A percentile compares a stretch with the other conserved stretches of the same genome.
phyloP scores from a whole-genome alignment of 2,888 invertebrate genomes.

The Schrankia costaestrigalis region DNA sequence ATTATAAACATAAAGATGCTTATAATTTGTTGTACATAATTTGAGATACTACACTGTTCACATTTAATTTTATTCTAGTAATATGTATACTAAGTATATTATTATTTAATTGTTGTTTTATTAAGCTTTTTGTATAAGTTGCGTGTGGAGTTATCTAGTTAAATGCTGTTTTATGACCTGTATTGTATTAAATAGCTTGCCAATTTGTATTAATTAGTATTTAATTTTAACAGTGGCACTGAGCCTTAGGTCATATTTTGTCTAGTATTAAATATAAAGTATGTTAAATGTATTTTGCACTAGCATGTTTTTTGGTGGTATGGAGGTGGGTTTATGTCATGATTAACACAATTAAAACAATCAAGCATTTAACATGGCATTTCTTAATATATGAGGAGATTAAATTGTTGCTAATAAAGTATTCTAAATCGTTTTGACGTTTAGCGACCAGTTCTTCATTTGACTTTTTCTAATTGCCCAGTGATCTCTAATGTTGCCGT shows the following conservation, averaged over 20 bases:
- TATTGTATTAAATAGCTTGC: slow-evolving; percentile 4
- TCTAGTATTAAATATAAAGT: slow-evolving; percentile 17
- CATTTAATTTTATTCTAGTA: too few species aligned
- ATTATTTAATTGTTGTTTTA: too few species aligned
- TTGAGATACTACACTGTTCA: too few species aligned
- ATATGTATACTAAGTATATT: too few species aligned
- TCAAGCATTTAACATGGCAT: slow-evolving; percentile 51
- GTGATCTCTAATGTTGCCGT: too few species aligned
- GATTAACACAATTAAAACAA: slow-evolving; percentile 53
- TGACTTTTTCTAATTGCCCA: too few species aligned
- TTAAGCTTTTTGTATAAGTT: slow-evolving; percentile 4
- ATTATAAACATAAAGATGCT: too few species aligned
- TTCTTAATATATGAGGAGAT: slow-evolving; percentile 52
- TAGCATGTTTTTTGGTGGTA: slow-evolving; percentile 62
- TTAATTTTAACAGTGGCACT: slow-evolving; percentile 10
- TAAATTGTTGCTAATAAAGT: too few species aligned
- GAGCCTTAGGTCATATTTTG: slow-evolving; percentile 13
- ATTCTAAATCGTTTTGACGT: too few species aligned
- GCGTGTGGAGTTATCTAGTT: slow-evolving; percentile 10
- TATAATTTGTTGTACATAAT: too few species aligned
- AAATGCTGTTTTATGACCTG: slow-evolving; percentile 4
- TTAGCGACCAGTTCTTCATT: too few species aligned
- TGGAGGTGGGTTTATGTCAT: slow-evolving; percentile 77
- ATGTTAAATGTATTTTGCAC: slow-evolving; percentile 40
- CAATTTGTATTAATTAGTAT: slow-evolving; percentile 5